Conservation (phyloP, 2,797 vertebrate species). For the Neosalanx taihuensis region DNA sequence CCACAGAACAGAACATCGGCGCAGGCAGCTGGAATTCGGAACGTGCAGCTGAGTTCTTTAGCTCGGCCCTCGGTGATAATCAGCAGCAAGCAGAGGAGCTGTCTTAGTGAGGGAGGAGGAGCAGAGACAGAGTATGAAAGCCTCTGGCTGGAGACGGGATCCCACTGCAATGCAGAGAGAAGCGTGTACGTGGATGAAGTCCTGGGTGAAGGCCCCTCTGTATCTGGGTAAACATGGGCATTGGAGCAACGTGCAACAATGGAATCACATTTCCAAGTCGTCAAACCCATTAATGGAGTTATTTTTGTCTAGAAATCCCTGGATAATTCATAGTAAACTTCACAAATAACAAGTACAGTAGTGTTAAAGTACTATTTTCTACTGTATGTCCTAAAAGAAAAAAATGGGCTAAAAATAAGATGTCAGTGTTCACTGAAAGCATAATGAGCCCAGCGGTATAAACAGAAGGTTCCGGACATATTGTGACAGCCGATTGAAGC, state of each 20-base stretch:
- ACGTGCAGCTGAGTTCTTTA: conserved; percentile 1
- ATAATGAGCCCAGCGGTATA: not conserved
- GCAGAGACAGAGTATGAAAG: not conserved
- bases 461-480: not conserved
- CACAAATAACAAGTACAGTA: not conserved
- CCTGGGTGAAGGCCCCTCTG: not conserved
- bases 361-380: not conserved
- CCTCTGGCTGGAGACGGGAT: conserved; percentile 1
- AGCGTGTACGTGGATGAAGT: not conserved
- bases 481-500: not conserved
- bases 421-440: not conserved
- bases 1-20: not conserved
- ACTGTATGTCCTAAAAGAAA: not conserved
- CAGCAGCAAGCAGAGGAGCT: not conserved
- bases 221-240: not conserved
- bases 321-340: not conserved
- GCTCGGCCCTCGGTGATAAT: not conserved
- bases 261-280: not conserved
- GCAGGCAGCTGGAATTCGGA: not conserved
- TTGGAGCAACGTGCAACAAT: not conserved
- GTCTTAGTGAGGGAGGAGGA: not conserved
- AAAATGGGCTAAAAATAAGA: not conserved
- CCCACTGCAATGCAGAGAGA: conserved; percentile 15
- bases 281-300: not conserved
- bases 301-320: not conserved